These are phyloP conservation scores for Pteronotus mesoamericanus DNA, from an alignment of 2,797 vertebrate species.

Conservation along the genomic window DNA sequence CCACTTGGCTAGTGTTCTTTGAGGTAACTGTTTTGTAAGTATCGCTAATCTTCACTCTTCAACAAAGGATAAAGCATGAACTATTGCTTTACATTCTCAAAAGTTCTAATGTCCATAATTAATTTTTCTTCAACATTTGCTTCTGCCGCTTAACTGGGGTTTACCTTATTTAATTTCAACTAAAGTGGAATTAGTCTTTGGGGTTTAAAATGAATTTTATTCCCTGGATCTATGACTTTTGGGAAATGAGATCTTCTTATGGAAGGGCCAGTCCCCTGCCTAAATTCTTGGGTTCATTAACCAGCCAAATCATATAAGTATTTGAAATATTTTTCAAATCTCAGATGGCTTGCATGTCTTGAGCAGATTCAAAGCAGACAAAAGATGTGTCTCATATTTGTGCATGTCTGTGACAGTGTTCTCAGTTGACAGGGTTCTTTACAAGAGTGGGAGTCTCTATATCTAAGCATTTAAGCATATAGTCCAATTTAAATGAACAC, in stretches of 20 bases:
- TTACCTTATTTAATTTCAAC: conserved; percentile 3
- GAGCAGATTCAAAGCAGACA: background rate
- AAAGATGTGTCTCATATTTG: background rate
- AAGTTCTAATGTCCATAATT: background rate
- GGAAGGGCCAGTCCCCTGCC: background rate
- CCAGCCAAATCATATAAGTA: background rate
- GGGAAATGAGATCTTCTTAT: background rate
- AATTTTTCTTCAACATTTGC: background rate
- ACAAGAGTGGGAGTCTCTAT: background rate
- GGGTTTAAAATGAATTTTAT: background rate
- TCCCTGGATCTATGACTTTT: background rate
- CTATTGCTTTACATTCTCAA: background rate
- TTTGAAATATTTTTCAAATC: conserved; percentile 28
- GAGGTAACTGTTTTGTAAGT: background rate
- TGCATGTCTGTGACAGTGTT: background rate
- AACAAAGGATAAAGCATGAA: background rate
- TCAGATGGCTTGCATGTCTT: background rate
- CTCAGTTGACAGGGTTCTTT: background rate
- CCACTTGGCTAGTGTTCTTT: background rate
- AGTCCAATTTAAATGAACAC: background rate
- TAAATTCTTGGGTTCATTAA: background rate
- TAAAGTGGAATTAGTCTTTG: background rate
- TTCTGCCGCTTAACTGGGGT: background rate
- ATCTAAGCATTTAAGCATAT: background rate
- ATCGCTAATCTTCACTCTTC: background rate